Evolutionary conservation across 2,113 vertebrate species (phyloP).

Genomic region (Pituophis catenifer): DNA sequence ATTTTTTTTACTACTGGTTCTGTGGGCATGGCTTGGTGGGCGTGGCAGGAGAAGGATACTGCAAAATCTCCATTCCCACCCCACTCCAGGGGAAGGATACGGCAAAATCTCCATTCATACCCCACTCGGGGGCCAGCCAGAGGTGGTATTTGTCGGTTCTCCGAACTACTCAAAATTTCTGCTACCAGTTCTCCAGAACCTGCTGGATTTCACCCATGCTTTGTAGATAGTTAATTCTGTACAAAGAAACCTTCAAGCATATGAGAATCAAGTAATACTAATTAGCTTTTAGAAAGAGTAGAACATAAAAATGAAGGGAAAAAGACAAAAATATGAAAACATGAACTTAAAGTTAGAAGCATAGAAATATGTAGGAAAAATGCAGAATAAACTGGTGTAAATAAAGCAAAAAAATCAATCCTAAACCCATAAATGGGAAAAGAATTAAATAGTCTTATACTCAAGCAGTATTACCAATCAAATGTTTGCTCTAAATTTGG

Average conservation of each 20-base stretch:
- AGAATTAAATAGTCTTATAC: not conserved
- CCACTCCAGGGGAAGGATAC: too few relatives aligned
- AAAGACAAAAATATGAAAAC: not conserved
- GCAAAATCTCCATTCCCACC: too few relatives aligned
- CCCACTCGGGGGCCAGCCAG: too few relatives aligned
- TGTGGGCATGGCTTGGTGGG: too few relatives aligned
- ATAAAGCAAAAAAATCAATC: not conserved
- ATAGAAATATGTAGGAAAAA: not conserved
- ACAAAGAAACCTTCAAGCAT: not conserved
- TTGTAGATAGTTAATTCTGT: not conserved
- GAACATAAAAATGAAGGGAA: not conserved
- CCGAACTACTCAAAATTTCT: too few relatives aligned
- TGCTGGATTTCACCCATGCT: too few relatives aligned
- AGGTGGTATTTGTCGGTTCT: too few relatives aligned
- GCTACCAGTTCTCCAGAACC: too few relatives aligned
- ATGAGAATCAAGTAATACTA: not conserved
- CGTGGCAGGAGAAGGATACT: too few relatives aligned
- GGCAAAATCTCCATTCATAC: too few relatives aligned
- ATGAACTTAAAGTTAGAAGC: not conserved
- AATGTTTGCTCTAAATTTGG: constrained; percentile 15
- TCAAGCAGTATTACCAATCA: not conserved
- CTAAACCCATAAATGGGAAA: not conserved
- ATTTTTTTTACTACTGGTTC: too few relatives aligned
- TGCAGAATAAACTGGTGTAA: not conserved
- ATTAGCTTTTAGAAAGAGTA: not conserved